phyloP scores from a whole-genome alignment of 2,888 invertebrate genomes.

The Odontocolon sp. region DNA sequence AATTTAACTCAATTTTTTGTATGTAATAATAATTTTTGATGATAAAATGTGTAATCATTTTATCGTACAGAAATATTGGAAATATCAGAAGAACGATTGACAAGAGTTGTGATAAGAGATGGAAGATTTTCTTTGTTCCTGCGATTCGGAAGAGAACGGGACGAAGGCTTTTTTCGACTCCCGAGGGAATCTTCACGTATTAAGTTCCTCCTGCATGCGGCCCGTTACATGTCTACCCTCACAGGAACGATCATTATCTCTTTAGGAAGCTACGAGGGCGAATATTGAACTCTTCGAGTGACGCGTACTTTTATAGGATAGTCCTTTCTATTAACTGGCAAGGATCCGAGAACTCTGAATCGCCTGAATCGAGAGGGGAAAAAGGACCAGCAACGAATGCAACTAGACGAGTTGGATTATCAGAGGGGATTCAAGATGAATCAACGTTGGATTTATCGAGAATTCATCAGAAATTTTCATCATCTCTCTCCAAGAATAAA shows the following conservation, averaged over 20 bases:
- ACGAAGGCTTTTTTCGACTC: constrained; percentile 60
- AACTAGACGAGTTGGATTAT: constrained; percentile 6
- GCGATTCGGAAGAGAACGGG: constrained; percentile 1
- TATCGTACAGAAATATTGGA: too few relatives aligned
- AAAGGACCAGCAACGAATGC: constrained; percentile 20
- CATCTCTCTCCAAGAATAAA: neutral
- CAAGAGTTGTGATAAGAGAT: constrained; percentile 4
- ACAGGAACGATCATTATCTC: constrained; percentile 76
- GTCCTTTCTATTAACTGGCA: constrained; percentile 41
- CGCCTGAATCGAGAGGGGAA: neutral
- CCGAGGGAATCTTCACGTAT: constrained; percentile 75
- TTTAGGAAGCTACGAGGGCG: constrained; percentile 66
- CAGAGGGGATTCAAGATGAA: constrained; percentile 5
- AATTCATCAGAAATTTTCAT: neutral
- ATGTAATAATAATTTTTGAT: neutral
- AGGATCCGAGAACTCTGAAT: constrained; percentile 18
- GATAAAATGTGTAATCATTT: too few relatives aligned
- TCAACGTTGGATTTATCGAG: constrained; percentile 13
- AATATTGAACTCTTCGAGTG: constrained; percentile 52
- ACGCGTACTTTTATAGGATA: constrained; percentile 31
- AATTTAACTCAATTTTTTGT: neutral
- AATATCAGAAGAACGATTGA: neutral
- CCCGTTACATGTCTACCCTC: constrained; percentile 62
- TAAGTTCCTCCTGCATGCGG: constrained; percentile 71
- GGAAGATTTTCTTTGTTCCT: constrained; percentile 36